These are phyloP conservation scores for Lutjanus campechanus DNA, from an alignment of 2,797 vertebrate genomes.

Conservation along the genomic window DNA sequence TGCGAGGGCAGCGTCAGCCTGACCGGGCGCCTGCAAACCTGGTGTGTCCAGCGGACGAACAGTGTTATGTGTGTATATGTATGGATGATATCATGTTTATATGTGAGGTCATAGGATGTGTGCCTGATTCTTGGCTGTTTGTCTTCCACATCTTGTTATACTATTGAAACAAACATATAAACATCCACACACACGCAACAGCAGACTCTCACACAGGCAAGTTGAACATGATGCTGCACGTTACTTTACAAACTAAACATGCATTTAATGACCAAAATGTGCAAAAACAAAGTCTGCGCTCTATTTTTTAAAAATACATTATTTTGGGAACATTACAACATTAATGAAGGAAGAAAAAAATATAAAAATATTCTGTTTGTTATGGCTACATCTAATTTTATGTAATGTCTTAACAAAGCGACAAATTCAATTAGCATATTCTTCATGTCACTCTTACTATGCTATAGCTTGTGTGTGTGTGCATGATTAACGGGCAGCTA, in stretches of 20 bases:
- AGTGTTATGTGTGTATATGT: slow-evolving; percentile 47
- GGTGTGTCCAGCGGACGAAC: slow-evolving; percentile 73
- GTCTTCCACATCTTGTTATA: slow-evolving; percentile 43
- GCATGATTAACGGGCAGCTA: too few species aligned
- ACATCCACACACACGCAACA: slow-evolving; percentile 33
- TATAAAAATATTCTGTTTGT: neutral
- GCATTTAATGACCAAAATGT: slow-evolving; percentile 5
- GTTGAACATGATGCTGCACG: neutral
- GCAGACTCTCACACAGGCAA: slow-evolving; percentile 16
- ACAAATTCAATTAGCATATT: neutral
- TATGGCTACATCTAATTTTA: neutral
- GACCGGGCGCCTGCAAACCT: slow-evolving; percentile 77
- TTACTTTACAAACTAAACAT: slow-evolving; percentile 3
- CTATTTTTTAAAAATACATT: neutral
- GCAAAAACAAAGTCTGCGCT: neutral
- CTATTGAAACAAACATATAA: slow-evolving; percentile 45
- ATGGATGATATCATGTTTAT: slow-evolving; percentile 72
- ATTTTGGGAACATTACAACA: neutral
- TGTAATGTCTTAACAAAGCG: neutral
- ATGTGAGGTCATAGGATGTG: slow-evolving; percentile 73
- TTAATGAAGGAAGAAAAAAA: neutral
- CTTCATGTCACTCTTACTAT: neutral
- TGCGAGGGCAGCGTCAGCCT: slow-evolving; percentile 75
- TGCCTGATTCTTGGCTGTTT: slow-evolving; percentile 45
- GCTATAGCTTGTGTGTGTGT: too few species aligned